Conservation (phyloP, 2,797 vertebrate genomes). For the Anguilla pacifica region DNA sequence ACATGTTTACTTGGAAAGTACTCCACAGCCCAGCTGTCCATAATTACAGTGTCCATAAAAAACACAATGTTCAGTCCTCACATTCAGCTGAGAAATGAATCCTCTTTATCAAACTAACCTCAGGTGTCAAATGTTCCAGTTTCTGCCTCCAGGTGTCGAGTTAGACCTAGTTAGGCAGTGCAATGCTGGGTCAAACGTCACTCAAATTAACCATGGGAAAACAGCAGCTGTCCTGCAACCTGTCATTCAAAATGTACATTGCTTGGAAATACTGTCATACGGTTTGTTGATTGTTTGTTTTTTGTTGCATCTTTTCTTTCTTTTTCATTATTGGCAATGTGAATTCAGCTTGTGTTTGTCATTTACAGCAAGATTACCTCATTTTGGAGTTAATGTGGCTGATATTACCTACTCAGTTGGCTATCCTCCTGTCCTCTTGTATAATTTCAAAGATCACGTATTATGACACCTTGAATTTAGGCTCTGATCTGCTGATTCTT, state of each 20-base stretch:
- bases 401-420: background rate
- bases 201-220: slow-evolving; percentile 8
- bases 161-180: background rate
- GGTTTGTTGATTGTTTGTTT: background rate
- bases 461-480: background rate
- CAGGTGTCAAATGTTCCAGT: background rate
- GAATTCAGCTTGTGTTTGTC: background rate
- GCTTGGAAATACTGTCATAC: background rate
- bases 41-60: slow-evolving; percentile 11
- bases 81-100: background rate
- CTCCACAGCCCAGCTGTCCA: background rate
- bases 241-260: background rate
- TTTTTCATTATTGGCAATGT: background rate
- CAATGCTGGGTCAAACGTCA: background rate
- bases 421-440: background rate
- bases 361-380: background rate
- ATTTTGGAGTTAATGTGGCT: background rate
- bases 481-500: background rate
- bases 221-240: background rate
- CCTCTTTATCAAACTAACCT: background rate
- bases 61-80: background rate
- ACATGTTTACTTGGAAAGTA: background rate
- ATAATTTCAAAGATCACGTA: background rate
- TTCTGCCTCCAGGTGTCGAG: slow-evolving; percentile 9
- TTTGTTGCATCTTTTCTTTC: background rate